Conservation (phyloP, 2,113 vertebrate genomes). For the Anguilla japonica region DNA sequence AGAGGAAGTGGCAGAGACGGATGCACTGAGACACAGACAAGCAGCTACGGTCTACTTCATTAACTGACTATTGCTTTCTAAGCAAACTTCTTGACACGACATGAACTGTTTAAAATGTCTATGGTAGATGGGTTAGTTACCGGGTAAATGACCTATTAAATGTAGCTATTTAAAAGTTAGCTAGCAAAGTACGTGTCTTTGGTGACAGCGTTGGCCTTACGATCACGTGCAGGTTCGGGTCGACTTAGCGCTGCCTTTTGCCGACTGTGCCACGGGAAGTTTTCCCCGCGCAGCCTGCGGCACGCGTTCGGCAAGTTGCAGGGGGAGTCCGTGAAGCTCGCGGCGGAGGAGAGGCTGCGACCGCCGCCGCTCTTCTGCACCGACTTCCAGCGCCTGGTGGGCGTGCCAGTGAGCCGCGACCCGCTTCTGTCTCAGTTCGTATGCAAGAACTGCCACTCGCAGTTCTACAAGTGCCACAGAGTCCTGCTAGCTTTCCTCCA, state of each 20-base stretch:
- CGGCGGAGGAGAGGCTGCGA: slow-evolving; percentile 57
- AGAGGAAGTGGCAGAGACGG: neutral
- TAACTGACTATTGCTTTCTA: too few species aligned
- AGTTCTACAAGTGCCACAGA: slow-evolving; percentile 93
- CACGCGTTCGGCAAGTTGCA: slow-evolving; percentile 78
- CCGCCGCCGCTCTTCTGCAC: slow-evolving; percentile 77
- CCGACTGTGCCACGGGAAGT: slow-evolving; percentile 92
- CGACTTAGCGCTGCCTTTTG: slow-evolving; percentile 76
- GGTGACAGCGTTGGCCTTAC: neutral
- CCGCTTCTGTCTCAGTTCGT: slow-evolving; percentile 82
- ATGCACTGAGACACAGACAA: neutral
- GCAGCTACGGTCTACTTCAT: too few species aligned
- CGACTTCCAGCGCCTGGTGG: slow-evolving; percentile 89
- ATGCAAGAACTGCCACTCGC: slow-evolving; percentile 89
- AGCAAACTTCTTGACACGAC: too few species aligned
- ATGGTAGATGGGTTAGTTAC: neutral
- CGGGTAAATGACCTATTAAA: neutral
- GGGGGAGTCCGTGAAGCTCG: slow-evolving; percentile 50
- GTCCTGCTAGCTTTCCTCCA: slow-evolving; percentile 84
- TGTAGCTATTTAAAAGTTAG: neutral
- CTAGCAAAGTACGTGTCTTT: neutral
- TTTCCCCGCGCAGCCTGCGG: slow-evolving; percentile 83
- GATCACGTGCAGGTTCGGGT: slow-evolving; percentile 57
- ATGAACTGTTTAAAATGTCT: too few species aligned
- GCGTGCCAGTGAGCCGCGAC: slow-evolving; percentile 80